phyloP scores from a whole-genome alignment of 92 coral and sea anemone genomes.

The Hydrozoanthus gracilis region DNA sequence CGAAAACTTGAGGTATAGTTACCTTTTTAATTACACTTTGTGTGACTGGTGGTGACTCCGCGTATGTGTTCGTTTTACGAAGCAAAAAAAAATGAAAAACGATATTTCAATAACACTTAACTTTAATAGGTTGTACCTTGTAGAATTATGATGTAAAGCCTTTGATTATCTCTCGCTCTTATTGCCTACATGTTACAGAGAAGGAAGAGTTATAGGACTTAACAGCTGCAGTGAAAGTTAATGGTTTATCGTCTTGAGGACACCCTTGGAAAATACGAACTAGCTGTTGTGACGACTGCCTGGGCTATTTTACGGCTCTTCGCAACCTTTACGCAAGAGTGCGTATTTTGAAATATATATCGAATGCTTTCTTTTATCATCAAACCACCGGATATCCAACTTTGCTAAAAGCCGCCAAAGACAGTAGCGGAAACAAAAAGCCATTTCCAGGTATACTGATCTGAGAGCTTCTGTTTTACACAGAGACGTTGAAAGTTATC shows the following conservation, averaged over 20 bases:
- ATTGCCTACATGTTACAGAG: background rate
- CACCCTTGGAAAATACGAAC: background rate
- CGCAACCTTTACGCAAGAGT: slow-evolving; percentile 8
- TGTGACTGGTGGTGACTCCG: background rate
- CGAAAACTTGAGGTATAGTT: background rate
- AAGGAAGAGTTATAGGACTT: background rate
- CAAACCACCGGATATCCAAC: background rate
- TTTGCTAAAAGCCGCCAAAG: background rate
- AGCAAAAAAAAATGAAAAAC: background rate
- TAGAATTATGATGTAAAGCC: background rate
- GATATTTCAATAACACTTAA: slow-evolving; percentile 2
- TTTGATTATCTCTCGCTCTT: slow-evolving; percentile 22
- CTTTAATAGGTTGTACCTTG: slow-evolving; percentile 19
- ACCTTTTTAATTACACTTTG: background rate
- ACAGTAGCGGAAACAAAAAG: slow-evolving; percentile 13
- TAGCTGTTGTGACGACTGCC: slow-evolving; percentile 1
- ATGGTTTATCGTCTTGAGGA: background rate
- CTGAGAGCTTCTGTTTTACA: background rate
- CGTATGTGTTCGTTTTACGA: background rate
- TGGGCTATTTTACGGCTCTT: background rate
- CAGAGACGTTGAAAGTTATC: background rate
- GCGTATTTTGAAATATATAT: slow-evolving; percentile 22
- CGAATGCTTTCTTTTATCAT: background rate
- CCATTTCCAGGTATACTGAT: background rate
- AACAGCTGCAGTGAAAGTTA: background rate